A percentile compares a stretch with the other conserved stretches of the same genome.
Conservation (phyloP, 2,888 invertebrate species). For the Lasioglossum zephyrum region DNA sequence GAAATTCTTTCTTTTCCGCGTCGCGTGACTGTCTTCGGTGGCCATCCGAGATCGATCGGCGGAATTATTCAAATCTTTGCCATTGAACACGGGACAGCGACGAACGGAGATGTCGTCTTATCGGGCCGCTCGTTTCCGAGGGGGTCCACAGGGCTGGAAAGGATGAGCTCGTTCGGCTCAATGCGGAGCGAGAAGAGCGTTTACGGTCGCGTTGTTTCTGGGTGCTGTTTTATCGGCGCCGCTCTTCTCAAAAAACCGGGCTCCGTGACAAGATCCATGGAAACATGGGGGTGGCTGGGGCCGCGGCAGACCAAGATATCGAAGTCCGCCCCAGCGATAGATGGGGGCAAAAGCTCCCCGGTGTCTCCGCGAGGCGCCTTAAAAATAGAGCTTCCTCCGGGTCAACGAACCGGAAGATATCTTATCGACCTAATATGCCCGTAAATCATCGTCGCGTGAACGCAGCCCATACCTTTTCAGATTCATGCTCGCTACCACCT, state of each 20-base stretch:
- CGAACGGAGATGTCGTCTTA: constrained; percentile 25
- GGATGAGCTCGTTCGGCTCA: constrained; percentile 6
- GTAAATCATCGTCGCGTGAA: constrained; percentile 79
- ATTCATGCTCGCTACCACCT: constrained; percentile 72
- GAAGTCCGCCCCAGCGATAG: constrained; percentile 49
- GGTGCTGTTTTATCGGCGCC: constrained; percentile 29
- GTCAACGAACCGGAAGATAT: constrained; percentile 77
- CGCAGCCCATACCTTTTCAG: constrained; percentile 76
- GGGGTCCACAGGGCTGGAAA: not conserved
- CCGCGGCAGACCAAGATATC: constrained; percentile 31
- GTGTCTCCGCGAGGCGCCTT: constrained; percentile 67
- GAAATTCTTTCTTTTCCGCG: not conserved
- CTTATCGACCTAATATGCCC: constrained; percentile 77
- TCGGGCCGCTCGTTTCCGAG: constrained; percentile 14
- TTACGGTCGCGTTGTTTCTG: constrained; percentile 30
- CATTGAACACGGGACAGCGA: constrained; percentile 2
- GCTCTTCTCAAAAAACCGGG: constrained; percentile 24
- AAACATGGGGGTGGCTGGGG: not conserved
- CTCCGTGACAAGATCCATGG: constrained; percentile 44
- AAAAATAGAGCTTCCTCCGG: constrained; percentile 73
- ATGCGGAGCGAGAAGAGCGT: not conserved
- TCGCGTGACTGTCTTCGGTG: not conserved
- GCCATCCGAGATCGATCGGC: constrained; percentile 23
- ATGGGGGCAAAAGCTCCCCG: constrained; percentile 64
- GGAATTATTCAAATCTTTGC: constrained; percentile 36